Evolutionary conservation across 23 tunicate genomes (phyloP), one percentile per base, ranked within the genome.

Genomic region (Halocynthia aurantium): DNA sequence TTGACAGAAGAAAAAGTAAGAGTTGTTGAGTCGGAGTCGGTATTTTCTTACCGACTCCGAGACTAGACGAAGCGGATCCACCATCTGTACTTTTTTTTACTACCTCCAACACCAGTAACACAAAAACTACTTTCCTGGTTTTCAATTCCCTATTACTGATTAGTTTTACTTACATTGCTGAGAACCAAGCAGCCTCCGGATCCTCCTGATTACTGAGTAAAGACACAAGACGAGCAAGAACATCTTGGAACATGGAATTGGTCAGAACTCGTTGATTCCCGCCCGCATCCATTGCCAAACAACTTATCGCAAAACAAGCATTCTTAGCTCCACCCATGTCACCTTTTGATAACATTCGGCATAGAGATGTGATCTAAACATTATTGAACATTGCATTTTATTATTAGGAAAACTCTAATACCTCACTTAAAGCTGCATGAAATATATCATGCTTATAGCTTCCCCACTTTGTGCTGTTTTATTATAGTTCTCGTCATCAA

Each of bases 251-350:
- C 40, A 62, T 40, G 52, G 56, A 70, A 77, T 85, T 85, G 8
- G 58, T 62, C 7, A 91, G 22, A 50, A 91, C 81, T 19, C 70
- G 57, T 20, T 85, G 91, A 65, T 83, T 85, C 12, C 97, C 97
- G 52, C 85, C 90, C 6, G 72, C 71, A 53, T 81, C 87, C 13
- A 86, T 74, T 55, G 97, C 91, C 50, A 91, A 61, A 77, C 97
- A 85, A 77, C 97, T 91, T 17, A 85, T 57, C 52, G 97, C 97
- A 85, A 91, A 91, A 76, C 97, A 91, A n/a, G 97, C 97, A 58
- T 91, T 91, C 67, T 91, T 91, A 7, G 87, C 87, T 57, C 97
- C 81, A 15, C 87, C 90, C 84, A 82, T 83, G 67, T 91, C 87
- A 49, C 97, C 97, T 72, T 91, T 83, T 5, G 62, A n/a, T 22